These are phyloP conservation scores for Alloplasta piceator DNA, from an alignment of 2,888 invertebrate species.

Conservation along the genomic window DNA sequence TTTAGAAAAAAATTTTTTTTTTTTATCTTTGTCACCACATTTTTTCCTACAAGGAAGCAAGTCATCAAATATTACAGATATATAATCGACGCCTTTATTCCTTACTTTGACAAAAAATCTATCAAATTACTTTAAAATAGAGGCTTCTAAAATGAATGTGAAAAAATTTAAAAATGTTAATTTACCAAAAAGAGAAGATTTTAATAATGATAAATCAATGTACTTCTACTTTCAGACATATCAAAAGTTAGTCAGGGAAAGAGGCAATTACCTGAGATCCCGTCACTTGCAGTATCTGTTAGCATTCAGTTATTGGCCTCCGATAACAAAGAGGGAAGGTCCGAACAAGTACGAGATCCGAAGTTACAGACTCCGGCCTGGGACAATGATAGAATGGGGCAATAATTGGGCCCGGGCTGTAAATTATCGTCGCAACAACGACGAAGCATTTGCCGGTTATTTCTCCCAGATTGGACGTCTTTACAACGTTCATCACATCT, in stretches of 20 bases:
- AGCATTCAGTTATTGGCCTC: conserved; percentile 99
- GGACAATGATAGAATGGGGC: conserved; percentile 99
- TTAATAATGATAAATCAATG: too few relatives aligned
- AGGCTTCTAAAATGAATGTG: too few relatives aligned
- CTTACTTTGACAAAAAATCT: too few relatives aligned
- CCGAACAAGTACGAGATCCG: conserved; percentile 97
- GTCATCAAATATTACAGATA: too few relatives aligned
- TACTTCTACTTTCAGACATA: conserved; percentile 86
- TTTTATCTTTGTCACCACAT: too few relatives aligned
- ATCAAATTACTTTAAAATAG: too few relatives aligned
- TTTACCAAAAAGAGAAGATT: neutral
- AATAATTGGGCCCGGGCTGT: conserved; percentile 99
- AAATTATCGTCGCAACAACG: conserved; percentile 93
- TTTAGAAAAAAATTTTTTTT: neutral
- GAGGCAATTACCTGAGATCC: conserved; percentile 91
- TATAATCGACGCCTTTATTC: too few relatives aligned
- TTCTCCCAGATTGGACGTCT: conserved; percentile 98
- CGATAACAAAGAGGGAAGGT: conserved; percentile 88
- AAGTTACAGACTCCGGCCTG: conserved; percentile 96
- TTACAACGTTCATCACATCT: conserved; percentile 99
- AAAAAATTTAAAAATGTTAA: neutral
- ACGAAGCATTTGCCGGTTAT: conserved; percentile 98
- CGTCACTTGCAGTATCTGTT: conserved; percentile 96
- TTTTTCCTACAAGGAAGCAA: too few relatives aligned
- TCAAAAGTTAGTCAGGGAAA: conserved; percentile 89